Percentiles rank a stretch among this genome's conserved stretches.
Conservation (phyloP, 2,797 vertebrate species). For the Coracias cyanogaster region DNA sequence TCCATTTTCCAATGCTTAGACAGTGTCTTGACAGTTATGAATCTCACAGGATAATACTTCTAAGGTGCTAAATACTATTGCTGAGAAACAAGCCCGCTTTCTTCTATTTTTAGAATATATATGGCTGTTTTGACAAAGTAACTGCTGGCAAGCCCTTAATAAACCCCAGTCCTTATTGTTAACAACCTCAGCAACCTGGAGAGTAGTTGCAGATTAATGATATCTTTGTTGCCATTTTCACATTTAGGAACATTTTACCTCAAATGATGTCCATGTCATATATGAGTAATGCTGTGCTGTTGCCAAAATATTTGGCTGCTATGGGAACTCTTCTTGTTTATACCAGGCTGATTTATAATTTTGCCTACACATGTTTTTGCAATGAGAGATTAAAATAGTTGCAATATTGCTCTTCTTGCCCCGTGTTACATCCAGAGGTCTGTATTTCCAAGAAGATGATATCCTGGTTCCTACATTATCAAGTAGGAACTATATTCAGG, state of each 20-base stretch:
- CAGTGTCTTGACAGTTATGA: not conserved
- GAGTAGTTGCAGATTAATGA: not conserved
- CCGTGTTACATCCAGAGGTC: not conserved
- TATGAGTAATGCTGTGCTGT: not conserved
- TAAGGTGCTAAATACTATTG: not conserved
- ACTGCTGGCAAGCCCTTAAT: not conserved
- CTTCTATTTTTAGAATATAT: not conserved
- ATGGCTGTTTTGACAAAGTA: not conserved
- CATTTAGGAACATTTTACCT: slow-evolving; percentile 22
- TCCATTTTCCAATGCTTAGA: not conserved
- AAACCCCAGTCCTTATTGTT: not conserved
- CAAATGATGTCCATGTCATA: not conserved
- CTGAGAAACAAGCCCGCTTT: not conserved
- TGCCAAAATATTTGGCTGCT: slow-evolving; percentile 58
- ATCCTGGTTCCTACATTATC: not conserved
- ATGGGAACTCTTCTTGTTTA: slow-evolving; percentile 54
- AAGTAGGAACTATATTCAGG: not conserved
- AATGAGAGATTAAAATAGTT: slow-evolving; percentile 46
- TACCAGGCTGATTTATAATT: slow-evolving; percentile 8
- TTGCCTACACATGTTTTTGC: slow-evolving; percentile 46
- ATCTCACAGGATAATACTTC: not conserved
- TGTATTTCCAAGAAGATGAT: not conserved
- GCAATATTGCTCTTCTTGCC: not conserved
- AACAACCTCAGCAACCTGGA: not conserved
- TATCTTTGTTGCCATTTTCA: not conserved